phyloP scores from a whole-genome alignment of 2,888 invertebrate species.

The Leptodirus hochenwartii region DNA sequence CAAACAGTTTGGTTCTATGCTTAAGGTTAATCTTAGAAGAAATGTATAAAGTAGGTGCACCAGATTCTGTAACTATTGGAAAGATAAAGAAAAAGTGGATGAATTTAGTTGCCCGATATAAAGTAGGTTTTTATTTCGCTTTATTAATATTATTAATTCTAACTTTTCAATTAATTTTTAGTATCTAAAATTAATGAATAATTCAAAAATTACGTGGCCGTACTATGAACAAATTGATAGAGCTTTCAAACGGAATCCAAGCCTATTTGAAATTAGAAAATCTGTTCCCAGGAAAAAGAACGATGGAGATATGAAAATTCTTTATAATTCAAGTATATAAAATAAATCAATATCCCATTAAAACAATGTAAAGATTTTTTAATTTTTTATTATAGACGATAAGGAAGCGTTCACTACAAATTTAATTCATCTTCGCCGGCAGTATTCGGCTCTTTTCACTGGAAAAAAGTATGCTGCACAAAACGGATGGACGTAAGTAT shows the following conservation, averaged over 20 bases:
- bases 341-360: no score
- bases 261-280: constrained; percentile 10
- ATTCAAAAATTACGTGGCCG: constrained; percentile 15
- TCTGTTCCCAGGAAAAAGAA: no score
- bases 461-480: constrained; percentile 17
- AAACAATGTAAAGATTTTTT: constrained; percentile 1
- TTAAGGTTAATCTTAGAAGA: constrained; percentile 15
- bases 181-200: constrained; percentile 9
- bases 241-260: constrained; percentile 12
- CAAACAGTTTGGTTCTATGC: constrained; percentile 3
- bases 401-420: constrained; percentile 16
- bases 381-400: constrained; percentile 12
- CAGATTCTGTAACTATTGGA: constrained; percentile 15
- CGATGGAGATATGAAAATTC: no score
- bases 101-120: constrained; percentile 18
- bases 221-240: constrained; percentile 18
- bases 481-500: constrained; percentile 17
- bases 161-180: background rate
- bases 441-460: constrained; percentile 15
- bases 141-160: constrained; percentile 3
- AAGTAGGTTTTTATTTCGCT: constrained; percentile 13
- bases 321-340: no score
- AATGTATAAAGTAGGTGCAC: constrained; percentile 16
- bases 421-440: constrained; percentile 15
- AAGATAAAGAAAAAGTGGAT: constrained; percentile 20